Conservation (phyloP, 1,140 invertebrate genomes). For the Drosophila sulfurigaster region DNA sequence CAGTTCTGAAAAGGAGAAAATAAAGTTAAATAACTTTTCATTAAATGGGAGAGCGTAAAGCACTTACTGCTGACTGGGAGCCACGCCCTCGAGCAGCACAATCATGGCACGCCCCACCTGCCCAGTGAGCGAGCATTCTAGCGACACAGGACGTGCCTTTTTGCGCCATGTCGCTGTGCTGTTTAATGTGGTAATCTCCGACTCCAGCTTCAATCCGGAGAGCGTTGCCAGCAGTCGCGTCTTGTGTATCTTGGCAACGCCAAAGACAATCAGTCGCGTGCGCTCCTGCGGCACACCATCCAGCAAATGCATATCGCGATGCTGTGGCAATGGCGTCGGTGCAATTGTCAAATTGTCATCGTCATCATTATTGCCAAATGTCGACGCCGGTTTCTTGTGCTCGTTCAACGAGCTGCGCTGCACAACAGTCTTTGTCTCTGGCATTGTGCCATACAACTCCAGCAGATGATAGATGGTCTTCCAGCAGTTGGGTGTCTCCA, state of each 20-base stretch:
- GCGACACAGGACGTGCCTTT: constrained; percentile 85
- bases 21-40: not conserved
- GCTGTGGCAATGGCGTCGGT: constrained; percentile 85
- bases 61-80: constrained; percentile 93
- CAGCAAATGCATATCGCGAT: constrained; percentile 67
- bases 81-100: constrained; percentile 94
- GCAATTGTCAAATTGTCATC: constrained; percentile 85
- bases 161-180: constrained; percentile 84
- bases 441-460: constrained; percentile 96
- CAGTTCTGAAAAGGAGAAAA: constrained; percentile 88
- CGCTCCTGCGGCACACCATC: constrained; percentile 72
- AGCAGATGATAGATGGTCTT: constrained; percentile 96
- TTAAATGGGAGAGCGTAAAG: constrained; percentile 66
- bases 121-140: constrained; percentile 95
- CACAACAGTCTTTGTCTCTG: constrained; percentile 95
- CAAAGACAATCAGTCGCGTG: constrained; percentile 88
- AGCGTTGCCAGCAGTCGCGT: constrained; percentile 95
- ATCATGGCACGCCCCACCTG: constrained; percentile 97
- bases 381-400: constrained; percentile 55
- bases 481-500: constrained; percentile 94
- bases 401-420: constrained; percentile 74
- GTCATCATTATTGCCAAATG: constrained; percentile 84
- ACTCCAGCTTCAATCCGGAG: constrained; percentile 92
- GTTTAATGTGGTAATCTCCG: constrained; percentile 82
- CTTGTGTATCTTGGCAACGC: constrained; percentile 94